Percentiles rank a stretch among this genome's conserved stretches.
Conservation (phyloP, 1,140 invertebrate species). For the Andricus grossulariae region DNA sequence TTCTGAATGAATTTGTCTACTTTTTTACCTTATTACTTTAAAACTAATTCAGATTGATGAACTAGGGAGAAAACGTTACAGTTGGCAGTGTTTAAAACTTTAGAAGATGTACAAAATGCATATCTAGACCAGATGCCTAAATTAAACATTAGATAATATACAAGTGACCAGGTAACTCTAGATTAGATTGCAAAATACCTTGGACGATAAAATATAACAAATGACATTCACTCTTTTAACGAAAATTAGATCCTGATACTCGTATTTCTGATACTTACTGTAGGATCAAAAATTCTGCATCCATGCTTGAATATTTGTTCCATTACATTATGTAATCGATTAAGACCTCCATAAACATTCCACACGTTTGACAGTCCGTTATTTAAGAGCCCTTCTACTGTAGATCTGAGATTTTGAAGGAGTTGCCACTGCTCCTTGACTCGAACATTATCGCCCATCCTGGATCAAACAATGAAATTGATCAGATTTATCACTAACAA, state of each 20-base stretch:
- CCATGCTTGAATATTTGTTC: conserved; percentile 81
- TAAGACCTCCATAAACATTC: conserved; percentile 82
- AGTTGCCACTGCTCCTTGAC: conserved; percentile 69
- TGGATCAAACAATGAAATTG: not conserved
- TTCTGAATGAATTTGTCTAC: no score
- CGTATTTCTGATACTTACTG: conserved; percentile 72
- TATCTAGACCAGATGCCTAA: not conserved
- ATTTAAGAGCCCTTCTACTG: conserved; percentile 80
- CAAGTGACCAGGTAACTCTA: not conserved
- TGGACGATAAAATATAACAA: not conserved
- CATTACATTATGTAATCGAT: conserved; percentile 78
- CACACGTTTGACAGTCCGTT: conserved; percentile 80
- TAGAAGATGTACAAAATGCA: conserved; percentile 9
- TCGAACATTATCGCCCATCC: conserved; percentile 56
- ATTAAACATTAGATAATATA: conserved; percentile 9
- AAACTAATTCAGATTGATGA: not conserved
- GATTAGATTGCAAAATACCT: not conserved
- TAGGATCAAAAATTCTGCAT: conserved; percentile 74
- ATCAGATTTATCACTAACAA: not conserved
- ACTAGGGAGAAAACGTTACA: conserved; percentile 7
- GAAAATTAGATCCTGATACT: not conserved
- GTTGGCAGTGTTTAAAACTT: conserved; percentile 4
- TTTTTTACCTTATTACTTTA: no score
- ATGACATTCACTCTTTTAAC: not conserved
- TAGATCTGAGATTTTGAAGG: conserved; percentile 77